Conservation (phyloP, 2,797 vertebrate genomes). For the Rhinatrema bivittatum region DNA sequence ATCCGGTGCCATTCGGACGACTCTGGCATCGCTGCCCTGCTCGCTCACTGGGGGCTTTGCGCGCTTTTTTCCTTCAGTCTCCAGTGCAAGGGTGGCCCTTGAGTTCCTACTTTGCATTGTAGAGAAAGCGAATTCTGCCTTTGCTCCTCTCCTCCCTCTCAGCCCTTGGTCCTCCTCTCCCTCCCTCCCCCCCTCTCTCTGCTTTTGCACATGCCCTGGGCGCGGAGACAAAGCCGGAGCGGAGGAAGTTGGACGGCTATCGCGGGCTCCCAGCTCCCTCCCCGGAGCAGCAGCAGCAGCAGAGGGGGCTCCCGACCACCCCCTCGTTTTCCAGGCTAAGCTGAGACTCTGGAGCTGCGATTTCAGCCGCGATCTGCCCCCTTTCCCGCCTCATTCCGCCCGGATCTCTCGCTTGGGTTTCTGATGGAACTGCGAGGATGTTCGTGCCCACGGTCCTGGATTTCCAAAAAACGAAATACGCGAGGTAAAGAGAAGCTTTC, state of each 20-base stretch:
- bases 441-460: slow-evolving; percentile 48
- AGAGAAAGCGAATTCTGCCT: no score
- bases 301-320: neutral
- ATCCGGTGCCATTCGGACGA: no score
- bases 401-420: slow-evolving; percentile 12
- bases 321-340: neutral
- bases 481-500: slow-evolving; percentile 59
- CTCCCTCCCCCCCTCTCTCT: neutral
- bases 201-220: neutral
- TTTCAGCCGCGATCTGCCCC: slow-evolving; percentile 12
- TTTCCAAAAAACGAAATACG: slow-evolving; percentile 68
- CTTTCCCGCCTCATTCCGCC: neutral
- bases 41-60: no score
- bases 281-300: slow-evolving; percentile 36
- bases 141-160: no score
- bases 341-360: neutral
- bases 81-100: no score
- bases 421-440: slow-evolving; percentile 52
- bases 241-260: slow-evolving; percentile 1
- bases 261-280: neutral
- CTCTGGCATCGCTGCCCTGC: no score
- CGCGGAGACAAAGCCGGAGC: neutral
- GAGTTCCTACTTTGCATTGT: no score
- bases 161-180: neutral
- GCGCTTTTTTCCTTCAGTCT: no score